Evolutionary conservation across 2,797 vertebrate genomes (phyloP), one percentile per base, ranked within the genome.

Genomic region (Enteromius treurensis): DNA sequence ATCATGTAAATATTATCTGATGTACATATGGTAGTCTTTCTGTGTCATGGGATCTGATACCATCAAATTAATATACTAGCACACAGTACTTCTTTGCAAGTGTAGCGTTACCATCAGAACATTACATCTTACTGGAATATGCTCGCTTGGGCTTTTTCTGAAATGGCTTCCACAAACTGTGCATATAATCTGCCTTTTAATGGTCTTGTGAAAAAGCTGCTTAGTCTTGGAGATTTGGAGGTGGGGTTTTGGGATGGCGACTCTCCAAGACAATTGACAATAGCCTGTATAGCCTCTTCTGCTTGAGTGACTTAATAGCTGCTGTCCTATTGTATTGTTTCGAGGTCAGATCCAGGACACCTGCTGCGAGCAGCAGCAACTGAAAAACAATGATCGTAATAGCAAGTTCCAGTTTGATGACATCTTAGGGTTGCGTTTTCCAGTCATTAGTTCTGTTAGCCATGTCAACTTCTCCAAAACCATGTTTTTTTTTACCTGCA

Each of bases 261-360:
- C 55, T 58, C 32, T 70, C 26, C 17, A 78, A 78, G 77, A 87
- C 84, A 42, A 84, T 86, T 77, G 64, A 87, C 86, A 82, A 81
- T 82, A 79, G 75, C 15, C 26, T 49, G 10, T 32, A 40, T 19
- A 69, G n/a, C 74, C 80, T 86, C 67, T 84, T 87, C 71, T 83
- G 77, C 84, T 76, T 83, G 83, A 79, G 81, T 85, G 81, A 55
- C 47, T 70, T 80, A 40, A 82, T 82, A 45, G 68, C 77, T 37
- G 67, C 80, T 87, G 79, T 71, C 23, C 76, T 78, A 76, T 89
- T 89, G 79, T 90, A 47, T 53, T 78, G 45, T 88, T 89, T 87
- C 64, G 77, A 81, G 87, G 85, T 89, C 87, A 90, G 81, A 78
- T 73, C 55, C 71, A 42, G 85, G 87, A 78, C 85, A 83, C 81